Conservation (phyloP, 1,140 invertebrate species). For the Trissolcus basalis region DNA sequence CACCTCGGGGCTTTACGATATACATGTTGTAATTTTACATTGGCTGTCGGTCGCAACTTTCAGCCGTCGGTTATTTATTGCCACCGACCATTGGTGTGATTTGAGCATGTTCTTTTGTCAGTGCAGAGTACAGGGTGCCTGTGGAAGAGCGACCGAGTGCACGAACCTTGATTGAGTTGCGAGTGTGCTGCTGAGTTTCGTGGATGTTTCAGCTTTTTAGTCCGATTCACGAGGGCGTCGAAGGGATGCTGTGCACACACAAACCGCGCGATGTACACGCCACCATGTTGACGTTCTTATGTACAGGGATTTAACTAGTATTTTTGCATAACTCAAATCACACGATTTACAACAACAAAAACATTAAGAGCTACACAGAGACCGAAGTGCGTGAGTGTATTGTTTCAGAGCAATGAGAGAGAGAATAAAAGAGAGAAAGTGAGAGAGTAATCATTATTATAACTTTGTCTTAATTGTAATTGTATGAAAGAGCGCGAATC, state of each 20-base stretch:
- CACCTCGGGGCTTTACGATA: too few relatives aligned
- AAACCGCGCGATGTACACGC: slow-evolving; percentile 27
- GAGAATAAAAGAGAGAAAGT: slow-evolving; percentile 23
- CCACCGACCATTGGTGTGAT: too few relatives aligned
- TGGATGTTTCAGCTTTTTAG: slow-evolving; percentile 9
- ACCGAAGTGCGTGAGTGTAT: too few relatives aligned
- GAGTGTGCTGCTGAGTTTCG: not conserved
- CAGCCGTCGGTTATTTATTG: too few relatives aligned
- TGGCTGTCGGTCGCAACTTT: too few relatives aligned
- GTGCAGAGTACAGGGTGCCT: slow-evolving; percentile 9
- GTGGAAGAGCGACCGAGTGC: slow-evolving; percentile 1
- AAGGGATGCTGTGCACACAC: not conserved
- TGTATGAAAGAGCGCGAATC: slow-evolving; percentile 44
- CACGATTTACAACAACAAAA: slow-evolving; percentile 14
- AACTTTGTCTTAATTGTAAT: slow-evolving; percentile 60
- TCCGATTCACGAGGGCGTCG: slow-evolving; percentile 20
- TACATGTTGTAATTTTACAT: too few relatives aligned
- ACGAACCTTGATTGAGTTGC: not conserved
- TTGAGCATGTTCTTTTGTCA: too few relatives aligned
- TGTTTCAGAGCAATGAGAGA: not conserved
- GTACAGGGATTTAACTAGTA: slow-evolving; percentile 75
- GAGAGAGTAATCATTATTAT: slow-evolving; percentile 36
- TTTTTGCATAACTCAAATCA: slow-evolving; percentile 70
- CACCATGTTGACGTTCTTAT: slow-evolving; percentile 65
- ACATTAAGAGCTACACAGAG: too few relatives aligned